A percentile compares a stretch with the other conserved stretches of the same genome.
Evolutionary conservation across 2,888 invertebrate species (phyloP).

Genomic region (Pristionchus fissidentatus): DNA sequence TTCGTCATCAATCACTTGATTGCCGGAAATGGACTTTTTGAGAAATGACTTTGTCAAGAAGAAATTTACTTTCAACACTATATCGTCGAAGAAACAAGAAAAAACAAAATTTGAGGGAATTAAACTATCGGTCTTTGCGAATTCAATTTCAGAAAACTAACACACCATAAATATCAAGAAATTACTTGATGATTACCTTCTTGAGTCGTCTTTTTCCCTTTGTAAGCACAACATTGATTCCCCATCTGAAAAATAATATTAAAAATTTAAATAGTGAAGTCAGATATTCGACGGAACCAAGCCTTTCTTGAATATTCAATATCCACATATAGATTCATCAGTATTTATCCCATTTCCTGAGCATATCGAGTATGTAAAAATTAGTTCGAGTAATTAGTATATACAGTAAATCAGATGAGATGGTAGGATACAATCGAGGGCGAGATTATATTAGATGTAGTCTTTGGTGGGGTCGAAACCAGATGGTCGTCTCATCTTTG

Average conservation of each 20-base stretch:
- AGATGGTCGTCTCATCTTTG: conserved; percentile 38
- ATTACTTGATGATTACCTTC: no score
- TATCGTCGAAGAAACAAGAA: no score
- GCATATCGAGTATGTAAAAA: background rate
- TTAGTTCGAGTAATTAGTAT: conserved; percentile 23
- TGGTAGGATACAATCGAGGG: background rate
- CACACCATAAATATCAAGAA: no score
- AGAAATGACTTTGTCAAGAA: no score
- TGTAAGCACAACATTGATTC: conserved; percentile 31
- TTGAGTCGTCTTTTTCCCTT: background rate
- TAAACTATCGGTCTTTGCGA: no score
- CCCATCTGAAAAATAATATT: background rate
- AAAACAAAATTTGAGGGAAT: no score
- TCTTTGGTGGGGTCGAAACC: conserved; percentile 45
- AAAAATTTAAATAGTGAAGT: background rate
- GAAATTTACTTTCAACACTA: no score
- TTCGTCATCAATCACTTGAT: no score
- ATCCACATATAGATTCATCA: background rate
- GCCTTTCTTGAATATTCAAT: background rate
- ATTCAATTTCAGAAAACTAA: background rate
- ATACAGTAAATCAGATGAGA: conserved; percentile 26
- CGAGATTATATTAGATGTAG: background rate
- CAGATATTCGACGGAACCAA: background rate
- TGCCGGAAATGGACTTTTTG: no score
- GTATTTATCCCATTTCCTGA: conserved; percentile 25